Evolutionary conservation across 2,888 invertebrate genomes (phyloP).

Genomic region (Drosophila dives): DNA sequence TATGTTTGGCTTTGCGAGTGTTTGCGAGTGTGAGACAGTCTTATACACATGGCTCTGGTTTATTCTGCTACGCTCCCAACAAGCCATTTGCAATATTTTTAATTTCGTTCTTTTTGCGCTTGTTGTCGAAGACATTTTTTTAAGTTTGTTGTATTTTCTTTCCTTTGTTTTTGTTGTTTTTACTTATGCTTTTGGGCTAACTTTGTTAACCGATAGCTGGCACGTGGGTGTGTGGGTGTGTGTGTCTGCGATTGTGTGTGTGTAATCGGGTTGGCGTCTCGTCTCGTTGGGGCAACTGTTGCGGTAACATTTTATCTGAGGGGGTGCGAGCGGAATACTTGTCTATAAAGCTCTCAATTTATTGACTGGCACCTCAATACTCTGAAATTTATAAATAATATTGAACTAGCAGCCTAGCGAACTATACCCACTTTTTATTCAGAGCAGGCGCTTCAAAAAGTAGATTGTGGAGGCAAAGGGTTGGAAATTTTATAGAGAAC

Average conservation of each 20-base stretch:
- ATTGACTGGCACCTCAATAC: constrained; percentile 47
- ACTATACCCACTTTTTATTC: neutral
- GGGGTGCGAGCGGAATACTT: neutral
- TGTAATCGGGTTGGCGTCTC: constrained; percentile 20
- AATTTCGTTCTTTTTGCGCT: constrained; percentile 65
- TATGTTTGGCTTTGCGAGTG: constrained; percentile 1
- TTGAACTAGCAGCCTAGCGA: constrained; percentile 14
- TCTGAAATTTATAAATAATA: constrained; percentile 49
- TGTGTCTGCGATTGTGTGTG: constrained; percentile 10
- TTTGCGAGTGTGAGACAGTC: constrained; percentile 29
- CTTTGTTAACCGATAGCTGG: constrained; percentile 22
- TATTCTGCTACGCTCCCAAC: neutral
- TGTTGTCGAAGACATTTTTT: constrained; percentile 43
- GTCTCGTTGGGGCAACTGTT: constrained; percentile 67
- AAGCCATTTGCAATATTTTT: constrained; percentile 57
- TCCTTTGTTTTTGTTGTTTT: constrained; percentile 29
- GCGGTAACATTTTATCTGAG: constrained; percentile 30
- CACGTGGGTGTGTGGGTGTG: neutral
- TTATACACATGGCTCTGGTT: constrained; percentile 20
- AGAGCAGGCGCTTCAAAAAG: neutral
- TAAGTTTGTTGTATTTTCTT: constrained; percentile 10
- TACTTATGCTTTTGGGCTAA: constrained; percentile 45
- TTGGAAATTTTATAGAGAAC: constrained; percentile 9
- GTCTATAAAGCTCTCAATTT: constrained; percentile 46
- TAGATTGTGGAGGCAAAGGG: neutral